Evolutionary conservation across 2,888 invertebrate species (phyloP).

Genomic region (Lysandra bellargus): DNA sequence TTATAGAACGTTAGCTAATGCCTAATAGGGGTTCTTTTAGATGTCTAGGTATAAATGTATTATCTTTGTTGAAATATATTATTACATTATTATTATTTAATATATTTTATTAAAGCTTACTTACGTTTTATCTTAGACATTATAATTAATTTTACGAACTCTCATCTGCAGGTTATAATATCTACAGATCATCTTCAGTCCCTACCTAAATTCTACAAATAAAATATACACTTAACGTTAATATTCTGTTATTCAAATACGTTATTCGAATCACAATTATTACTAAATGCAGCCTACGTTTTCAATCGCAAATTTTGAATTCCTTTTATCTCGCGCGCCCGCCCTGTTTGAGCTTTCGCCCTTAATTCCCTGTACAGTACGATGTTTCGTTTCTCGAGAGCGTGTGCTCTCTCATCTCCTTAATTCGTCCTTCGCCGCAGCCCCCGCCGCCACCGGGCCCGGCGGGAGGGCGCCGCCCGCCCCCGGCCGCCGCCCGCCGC

Average conservation of each 20-base stretch:
- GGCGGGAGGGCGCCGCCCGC: slow-evolving; percentile 63
- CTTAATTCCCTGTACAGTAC: slow-evolving; percentile 70
- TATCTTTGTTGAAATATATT: neutral
- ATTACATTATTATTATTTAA: neutral
- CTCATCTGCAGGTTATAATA: neutral
- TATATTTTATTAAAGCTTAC: neutral
- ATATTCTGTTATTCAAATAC: slow-evolving; percentile 3
- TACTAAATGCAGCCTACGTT: slow-evolving; percentile 21
- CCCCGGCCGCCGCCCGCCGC: slow-evolving; percentile 56
- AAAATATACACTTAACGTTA: neutral
- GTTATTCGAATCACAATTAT: slow-evolving; percentile 6
- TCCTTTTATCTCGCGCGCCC: slow-evolving; percentile 14
- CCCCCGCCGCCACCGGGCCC: slow-evolving; percentile 71
- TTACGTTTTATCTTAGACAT: neutral
- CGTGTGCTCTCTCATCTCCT: slow-evolving; percentile 80
- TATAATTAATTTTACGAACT: neutral
- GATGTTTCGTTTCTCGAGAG: slow-evolving; percentile 76
- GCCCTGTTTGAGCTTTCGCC: slow-evolving; percentile 42
- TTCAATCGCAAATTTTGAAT: slow-evolving; percentile 20
- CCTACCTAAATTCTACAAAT: neutral
- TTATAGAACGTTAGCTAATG: neutral
- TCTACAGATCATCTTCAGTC: neutral
- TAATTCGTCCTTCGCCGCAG: slow-evolving; percentile 80
- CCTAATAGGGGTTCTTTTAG: neutral
- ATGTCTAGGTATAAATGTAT: neutral